Evolutionary conservation across 2,888 invertebrate species (phyloP), one percentile per base, ranked within the genome.

Genomic region (Sesia bembeciformis): DNA sequence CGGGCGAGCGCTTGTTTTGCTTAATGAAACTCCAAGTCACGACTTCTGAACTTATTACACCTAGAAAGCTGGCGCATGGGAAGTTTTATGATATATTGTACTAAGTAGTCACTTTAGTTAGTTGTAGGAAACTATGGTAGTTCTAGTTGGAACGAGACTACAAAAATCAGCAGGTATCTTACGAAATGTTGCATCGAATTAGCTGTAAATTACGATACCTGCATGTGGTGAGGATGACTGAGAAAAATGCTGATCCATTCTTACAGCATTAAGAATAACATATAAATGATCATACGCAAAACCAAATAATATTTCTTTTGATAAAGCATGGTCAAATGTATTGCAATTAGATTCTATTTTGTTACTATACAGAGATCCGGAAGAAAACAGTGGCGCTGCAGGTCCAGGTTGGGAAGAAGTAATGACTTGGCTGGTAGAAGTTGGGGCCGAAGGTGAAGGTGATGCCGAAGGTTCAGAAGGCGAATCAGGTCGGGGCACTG

Each of bases 401-500:
- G 86, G 87, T 7, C 82, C 87, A 1, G 87, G 84, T 0, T 88
- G 94, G 65, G 94, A 96, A 73, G 97, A 98, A 83, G 93, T 98
- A 54, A 94, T 98, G 74, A 95, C 96, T 39, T 98, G 97, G 97
- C 87, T 97, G 62, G 92, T 98, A 61, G 97, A 98, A 86, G 96
- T 98, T 4, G 97, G 93, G 72, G 96, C 93, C 4, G 96, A 93
- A 59, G 93, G 94, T 7, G 95, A 88, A 59, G 81, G 86, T 0
- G 89, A 89, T 42, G 78, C 76, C 0, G 89, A 88, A 55, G 86
- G 81, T 0, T 80, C 86, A 0, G 89, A 89, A 58, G 89, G 86
- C 1, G 88, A 88, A 58, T 86, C 94, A 57, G 92, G 93, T 57
- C 93, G 94, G 72, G 96, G 95, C 60, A 95, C 94, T 7, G 97